Evolutionary conservation across 2,113 vertebrate species (phyloP).

Genomic region (Macrotus californicus): DNA sequence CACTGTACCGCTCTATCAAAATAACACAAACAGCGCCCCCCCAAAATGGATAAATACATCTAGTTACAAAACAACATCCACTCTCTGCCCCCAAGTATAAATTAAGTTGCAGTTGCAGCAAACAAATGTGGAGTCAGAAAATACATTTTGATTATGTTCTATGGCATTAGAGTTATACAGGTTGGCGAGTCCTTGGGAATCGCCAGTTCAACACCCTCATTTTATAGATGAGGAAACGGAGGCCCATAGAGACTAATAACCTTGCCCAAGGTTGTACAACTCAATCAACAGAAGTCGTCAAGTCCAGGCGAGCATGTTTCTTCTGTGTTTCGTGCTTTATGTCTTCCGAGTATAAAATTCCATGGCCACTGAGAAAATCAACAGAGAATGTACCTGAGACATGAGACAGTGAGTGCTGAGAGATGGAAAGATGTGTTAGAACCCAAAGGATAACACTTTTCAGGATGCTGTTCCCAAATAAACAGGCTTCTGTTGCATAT

Average conservation of each 20-base stretch:
- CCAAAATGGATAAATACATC: not conserved
- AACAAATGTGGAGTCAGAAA: not conserved
- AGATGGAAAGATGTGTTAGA: not conserved
- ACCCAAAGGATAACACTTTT: not conserved
- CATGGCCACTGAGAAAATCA: not conserved
- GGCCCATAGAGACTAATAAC: not conserved
- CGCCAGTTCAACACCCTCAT: not conserved
- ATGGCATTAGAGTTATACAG: not conserved
- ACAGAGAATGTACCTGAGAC: not conserved
- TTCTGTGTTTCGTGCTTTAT: not conserved
- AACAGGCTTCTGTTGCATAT: not conserved
- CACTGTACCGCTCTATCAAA: no score
- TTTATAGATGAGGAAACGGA: conserved; percentile 18
- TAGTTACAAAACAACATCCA: not conserved
- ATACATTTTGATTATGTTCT: not conserved
- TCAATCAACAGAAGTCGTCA: not conserved
- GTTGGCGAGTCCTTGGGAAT: not conserved
- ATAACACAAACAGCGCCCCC: not conserved
- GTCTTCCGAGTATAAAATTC: conserved; percentile 39
- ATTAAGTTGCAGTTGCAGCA: not conserved
- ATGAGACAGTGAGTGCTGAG: conserved; percentile 9
- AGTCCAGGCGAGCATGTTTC: not conserved
- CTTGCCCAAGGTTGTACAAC: not conserved
- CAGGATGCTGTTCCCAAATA: not conserved
- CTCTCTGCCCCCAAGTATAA: not conserved